These are phyloP conservation scores for Rhinolophus sinicus DNA, from an alignment of 2,113 vertebrate genomes.

Conservation along the genomic window DNA sequence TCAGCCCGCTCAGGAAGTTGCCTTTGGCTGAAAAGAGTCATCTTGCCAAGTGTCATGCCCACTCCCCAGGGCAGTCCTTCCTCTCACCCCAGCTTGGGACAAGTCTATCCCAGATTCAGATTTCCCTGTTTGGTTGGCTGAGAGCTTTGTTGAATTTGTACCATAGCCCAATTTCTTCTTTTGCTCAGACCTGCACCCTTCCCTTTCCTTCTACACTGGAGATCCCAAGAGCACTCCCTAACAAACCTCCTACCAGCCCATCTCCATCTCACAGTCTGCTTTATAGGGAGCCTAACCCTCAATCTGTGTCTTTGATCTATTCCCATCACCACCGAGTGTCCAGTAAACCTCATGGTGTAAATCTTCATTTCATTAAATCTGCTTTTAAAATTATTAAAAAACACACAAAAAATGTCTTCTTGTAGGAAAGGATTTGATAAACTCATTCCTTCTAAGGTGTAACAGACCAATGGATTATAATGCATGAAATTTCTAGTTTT, in stretches of 20 bases:
- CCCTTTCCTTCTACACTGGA: neutral
- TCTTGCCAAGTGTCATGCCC: neutral
- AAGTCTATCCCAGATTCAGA: neutral
- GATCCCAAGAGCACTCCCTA: neutral
- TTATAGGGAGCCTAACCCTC: neutral
- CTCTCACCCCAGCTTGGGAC: neutral
- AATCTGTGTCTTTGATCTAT: neutral
- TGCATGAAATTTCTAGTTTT: neutral
- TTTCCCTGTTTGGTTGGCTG: neutral
- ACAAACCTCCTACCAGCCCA: neutral
- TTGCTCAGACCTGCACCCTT: neutral
- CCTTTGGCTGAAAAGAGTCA: neutral
- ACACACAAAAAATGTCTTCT: neutral
- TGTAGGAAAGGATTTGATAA: neutral
- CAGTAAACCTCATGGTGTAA: neutral
- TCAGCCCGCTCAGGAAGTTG: neutral
- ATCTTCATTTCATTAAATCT: slow-evolving; percentile 17
- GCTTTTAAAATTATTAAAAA: neutral
- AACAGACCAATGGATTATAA: neutral
- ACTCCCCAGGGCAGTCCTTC: neutral
- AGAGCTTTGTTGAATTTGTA: neutral
- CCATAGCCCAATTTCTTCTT: neutral
- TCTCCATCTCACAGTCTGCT: neutral
- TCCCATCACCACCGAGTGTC: neutral
- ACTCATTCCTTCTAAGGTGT: neutral